Conservation (phyloP, 1,140 invertebrate genomes). For the Reticulitermes speratus region DNA sequence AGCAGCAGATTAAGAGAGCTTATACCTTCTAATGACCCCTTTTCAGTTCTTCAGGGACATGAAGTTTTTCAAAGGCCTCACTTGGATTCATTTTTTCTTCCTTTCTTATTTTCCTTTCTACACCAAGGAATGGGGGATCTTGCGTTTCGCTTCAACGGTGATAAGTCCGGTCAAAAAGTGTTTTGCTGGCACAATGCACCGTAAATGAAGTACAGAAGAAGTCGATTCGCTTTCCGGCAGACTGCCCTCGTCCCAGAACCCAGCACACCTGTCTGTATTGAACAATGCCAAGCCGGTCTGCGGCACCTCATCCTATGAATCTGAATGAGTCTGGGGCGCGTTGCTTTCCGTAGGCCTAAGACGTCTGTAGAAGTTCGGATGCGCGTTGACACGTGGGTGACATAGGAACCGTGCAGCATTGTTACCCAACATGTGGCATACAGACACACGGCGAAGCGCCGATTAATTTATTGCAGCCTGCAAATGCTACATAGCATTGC, state of each 20-base stretch:
- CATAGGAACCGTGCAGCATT: background rate
- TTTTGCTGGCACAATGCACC: background rate
- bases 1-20: background rate
- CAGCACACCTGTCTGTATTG: background rate
- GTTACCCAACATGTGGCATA: no score
- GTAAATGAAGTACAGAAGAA: background rate
- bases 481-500: no score
- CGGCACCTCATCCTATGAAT: background rate
- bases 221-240: background rate
- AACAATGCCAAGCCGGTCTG: background rate
- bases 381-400: background rate
- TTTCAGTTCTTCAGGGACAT: background rate
- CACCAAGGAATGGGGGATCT: background rate
- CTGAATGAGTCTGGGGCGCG: background rate
- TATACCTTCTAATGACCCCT: background rate
- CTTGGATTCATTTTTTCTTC: background rate
- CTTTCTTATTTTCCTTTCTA: background rate
- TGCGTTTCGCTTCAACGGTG: background rate
- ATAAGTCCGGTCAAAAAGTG: background rate
- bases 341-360: background rate
- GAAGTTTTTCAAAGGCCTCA: background rate
- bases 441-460: no score
- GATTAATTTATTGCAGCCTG: no score
- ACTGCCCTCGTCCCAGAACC: background rate
- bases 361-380: background rate